Evolutionary conservation across 1,140 invertebrate genomes (phyloP).

Genomic region (Stenopsyche tienmushanensis): DNA sequence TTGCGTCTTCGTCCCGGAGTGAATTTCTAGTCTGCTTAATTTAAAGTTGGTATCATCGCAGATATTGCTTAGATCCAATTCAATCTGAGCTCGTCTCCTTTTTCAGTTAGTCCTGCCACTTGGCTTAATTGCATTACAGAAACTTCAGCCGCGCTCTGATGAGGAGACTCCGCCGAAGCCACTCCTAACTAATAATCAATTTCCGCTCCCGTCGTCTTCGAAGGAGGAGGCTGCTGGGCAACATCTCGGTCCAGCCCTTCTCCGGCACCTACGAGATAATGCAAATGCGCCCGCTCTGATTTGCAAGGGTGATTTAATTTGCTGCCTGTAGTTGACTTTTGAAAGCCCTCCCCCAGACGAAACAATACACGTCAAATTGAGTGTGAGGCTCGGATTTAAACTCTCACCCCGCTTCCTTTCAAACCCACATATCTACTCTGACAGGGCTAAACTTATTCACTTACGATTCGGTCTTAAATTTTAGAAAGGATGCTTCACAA

Average conservation of each 20-base stretch:
- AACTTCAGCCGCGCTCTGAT: slow-evolving; percentile 33
- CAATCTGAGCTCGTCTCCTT: slow-evolving; percentile 1
- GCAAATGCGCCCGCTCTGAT: slow-evolving; percentile 13
- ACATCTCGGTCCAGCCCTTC: not conserved
- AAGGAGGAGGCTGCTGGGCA: too few species aligned
- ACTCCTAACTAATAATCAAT: slow-evolving; percentile 39
- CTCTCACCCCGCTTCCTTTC: not conserved
- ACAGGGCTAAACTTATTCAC: too few species aligned
- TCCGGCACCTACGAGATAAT: too few species aligned
- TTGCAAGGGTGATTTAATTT: slow-evolving; percentile 39
- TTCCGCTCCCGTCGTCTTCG: not conserved
- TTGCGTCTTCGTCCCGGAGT: too few species aligned
- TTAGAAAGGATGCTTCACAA: too few species aligned
- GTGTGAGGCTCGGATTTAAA: slow-evolving; percentile 5
- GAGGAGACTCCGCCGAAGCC: slow-evolving; percentile 11
- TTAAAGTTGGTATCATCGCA: slow-evolving; percentile 1
- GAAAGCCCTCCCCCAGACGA: slow-evolving; percentile 1
- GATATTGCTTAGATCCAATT: slow-evolving; percentile 10
- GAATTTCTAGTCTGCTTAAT: too few species aligned
- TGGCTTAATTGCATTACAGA: slow-evolving; percentile 38
- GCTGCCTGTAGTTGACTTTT: slow-evolving; percentile 6
- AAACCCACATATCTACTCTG: too few species aligned
- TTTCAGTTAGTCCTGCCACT: slow-evolving; percentile 28
- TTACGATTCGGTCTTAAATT: too few species aligned
- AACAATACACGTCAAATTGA: slow-evolving; percentile 32